Percentiles rank a stretch among this genome's conserved stretches.
phyloP scores from a whole-genome alignment of 2,888 invertebrate species.

The Osmoderma eremita region DNA sequence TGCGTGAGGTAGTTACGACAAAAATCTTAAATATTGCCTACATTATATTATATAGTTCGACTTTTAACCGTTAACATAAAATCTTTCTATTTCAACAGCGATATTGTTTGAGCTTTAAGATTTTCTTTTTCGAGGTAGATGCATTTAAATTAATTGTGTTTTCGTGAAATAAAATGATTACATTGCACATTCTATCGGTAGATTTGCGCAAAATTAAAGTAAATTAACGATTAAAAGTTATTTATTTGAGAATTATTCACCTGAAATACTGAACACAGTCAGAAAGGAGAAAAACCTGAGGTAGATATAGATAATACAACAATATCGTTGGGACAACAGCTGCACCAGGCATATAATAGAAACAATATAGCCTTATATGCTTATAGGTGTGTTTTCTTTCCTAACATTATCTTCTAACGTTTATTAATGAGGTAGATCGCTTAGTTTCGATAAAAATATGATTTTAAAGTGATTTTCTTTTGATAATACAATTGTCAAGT shows the following conservation, averaged over 20 bases:
- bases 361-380: constrained; percentile 11
- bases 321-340: constrained; percentile 38
- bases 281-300: constrained; percentile 37
- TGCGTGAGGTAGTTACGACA: constrained; percentile 33
- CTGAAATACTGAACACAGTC: constrained; percentile 42
- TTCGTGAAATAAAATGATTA: constrained; percentile 28
- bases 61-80: constrained; percentile 21
- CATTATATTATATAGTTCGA: constrained; percentile 22
- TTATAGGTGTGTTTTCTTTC: constrained; percentile 14
- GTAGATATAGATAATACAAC: constrained; percentile 42
- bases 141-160: neutral
- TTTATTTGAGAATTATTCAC: constrained; percentile 34
- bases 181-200: constrained; percentile 17
- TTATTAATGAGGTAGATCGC: neutral
- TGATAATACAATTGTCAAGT: too few species aligned
- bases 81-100: neutral
- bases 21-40: constrained; percentile 36
- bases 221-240: constrained; percentile 25
- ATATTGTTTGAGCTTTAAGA: constrained; percentile 1
- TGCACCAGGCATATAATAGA: constrained; percentile 34
- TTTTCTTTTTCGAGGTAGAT: neutral
- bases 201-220: constrained; percentile 4
- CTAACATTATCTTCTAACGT: constrained; percentile 5
- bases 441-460: neutral
- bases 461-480: too few species aligned